Evolutionary conservation across 2,888 invertebrate species (phyloP), one percentile per base, ranked within the genome.

Genomic region (Limnephilus auricula): DNA sequence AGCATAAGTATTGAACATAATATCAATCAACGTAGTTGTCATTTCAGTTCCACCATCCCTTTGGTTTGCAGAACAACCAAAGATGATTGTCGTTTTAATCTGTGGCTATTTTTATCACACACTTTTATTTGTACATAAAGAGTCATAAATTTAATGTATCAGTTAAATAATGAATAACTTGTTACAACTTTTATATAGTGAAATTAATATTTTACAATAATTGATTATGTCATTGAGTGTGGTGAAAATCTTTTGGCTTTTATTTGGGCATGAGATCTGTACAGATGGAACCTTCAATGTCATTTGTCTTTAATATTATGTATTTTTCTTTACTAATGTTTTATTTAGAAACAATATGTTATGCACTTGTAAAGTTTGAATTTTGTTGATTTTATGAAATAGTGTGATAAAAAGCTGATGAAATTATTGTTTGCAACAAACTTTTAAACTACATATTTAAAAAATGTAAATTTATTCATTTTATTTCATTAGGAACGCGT

Each of bases 1-100:
- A 86, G 86, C 45, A 34, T 65, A 78, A 87, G 87, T 87, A 87
- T 65, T 65, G 89, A 40, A 87, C 30, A 79, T 13, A 34, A 32
- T 45, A 82, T 79, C 88, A 87, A 12, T 86, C 25, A n/a, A 65
- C 25, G 25, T 37, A 84, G 12, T 34, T 80, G 37, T 34, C 25
- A n/a, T 30, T 79, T 89, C 79, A 37, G 89, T 91, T 89, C 32
- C 84, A 89, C 85, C 34, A 89, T 50, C 65, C 89, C 90, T 92
- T 92, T 92, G 91, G 92, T 91, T 92, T 85, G 79, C 65, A 79
- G 90, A 86, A 91, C 84, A 92, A 91, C 92, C 92, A 92, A 92
- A 92, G 92, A 91, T 91, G 40, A 79, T 79, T 3, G 40, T 79
- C 89, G 9, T 89, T 79, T 89, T 89, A 89, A 79, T 89, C 79